phyloP scores from a whole-genome alignment of 2,888 invertebrate species.

The Chironomus riparius region DNA sequence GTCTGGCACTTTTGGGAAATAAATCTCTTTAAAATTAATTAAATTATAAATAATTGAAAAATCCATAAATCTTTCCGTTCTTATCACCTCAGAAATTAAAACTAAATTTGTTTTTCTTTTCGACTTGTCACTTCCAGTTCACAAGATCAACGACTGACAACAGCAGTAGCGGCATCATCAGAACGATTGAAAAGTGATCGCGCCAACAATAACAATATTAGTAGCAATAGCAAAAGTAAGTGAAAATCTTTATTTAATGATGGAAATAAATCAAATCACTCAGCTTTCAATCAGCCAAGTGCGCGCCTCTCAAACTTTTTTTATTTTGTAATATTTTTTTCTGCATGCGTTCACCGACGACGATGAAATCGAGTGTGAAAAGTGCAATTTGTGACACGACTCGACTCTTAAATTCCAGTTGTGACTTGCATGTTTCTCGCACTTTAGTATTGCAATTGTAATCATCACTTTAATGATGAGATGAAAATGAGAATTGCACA shows the following conservation, averaged over 20 bases:
- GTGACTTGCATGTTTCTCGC: conserved; percentile 8
- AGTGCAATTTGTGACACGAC: not conserved
- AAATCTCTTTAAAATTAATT: too few species aligned
- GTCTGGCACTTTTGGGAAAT: too few species aligned
- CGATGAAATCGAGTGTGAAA: not conserved
- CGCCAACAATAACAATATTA: conserved; percentile 18
- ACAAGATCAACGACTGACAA: conserved; percentile 20
- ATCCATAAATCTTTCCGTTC: too few species aligned
- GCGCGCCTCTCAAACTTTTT: not conserved
- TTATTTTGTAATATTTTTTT: not conserved
- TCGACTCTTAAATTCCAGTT: conserved; percentile 17
- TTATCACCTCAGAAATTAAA: too few species aligned
- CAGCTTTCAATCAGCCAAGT: conserved; percentile 12
- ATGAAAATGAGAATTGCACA: not conserved
- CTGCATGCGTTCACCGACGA: not conserved
- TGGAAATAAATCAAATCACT: conserved; percentile 21
- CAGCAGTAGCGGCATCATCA: not conserved
- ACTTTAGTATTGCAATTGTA: conserved; percentile 2
- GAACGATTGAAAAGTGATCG: conserved; percentile 26
- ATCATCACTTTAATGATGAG: not conserved
- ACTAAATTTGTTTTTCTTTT: not conserved
- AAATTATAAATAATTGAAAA: too few species aligned
- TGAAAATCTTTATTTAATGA: not conserved
- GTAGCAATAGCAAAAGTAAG: conserved; percentile 15
- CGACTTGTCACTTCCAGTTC: conserved; percentile 1